Evolutionary conservation across 2,113 vertebrate species (phyloP), one percentile per base, ranked within the genome.

Genomic region (Anser cygnoides): DNA sequence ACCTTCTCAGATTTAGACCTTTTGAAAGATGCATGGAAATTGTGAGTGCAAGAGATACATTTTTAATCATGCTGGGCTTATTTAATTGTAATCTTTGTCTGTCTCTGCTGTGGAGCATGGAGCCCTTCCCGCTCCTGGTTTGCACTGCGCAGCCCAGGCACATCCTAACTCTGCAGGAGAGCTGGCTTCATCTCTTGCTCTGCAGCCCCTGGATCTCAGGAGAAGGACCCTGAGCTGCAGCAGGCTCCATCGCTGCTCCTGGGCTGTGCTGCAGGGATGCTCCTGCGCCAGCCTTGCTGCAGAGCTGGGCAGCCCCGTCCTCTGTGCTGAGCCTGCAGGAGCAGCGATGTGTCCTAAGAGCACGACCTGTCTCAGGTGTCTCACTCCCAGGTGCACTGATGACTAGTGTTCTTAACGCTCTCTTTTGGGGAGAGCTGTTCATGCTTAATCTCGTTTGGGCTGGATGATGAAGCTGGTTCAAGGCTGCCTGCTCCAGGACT

Each of bases 1-100:
- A 88, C 79, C 68, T 78, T 88, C 78, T 93, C 88, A 72, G 80
- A 86, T 84, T 75, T 50, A 97, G 62, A 61, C 58, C 50, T 92
- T 74, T 44, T 92, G 79, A 93, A 94, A 90, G 81, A 77, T 84
- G 90, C 3, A 71, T 90, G 67, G 33, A 22, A 92, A 20, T 33
- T 50, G 57, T 86, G 88, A 74, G n/a, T 59, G 65, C 28, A 22
- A 95, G 82, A 90, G 75, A 63, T 55, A 75, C 11, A 35, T 86
- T 89, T 96, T 92, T 80, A 92, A 85, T 63, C 43, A 28, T 20
- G n/a, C 55, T 85, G 9, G 0, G 44, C 9, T 71, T 86, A 71
- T 63, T 92, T 78, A 66, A 62, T 33, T 76, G 41, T 44, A 59
- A 50, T 68, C 54, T 79, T 89, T 52, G 33, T 39, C 50, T 25